Percentiles rank a stretch among this genome's conserved stretches.
Conservation (phyloP, 1,140 invertebrate species). For the Eriocheir sinensis region DNA sequence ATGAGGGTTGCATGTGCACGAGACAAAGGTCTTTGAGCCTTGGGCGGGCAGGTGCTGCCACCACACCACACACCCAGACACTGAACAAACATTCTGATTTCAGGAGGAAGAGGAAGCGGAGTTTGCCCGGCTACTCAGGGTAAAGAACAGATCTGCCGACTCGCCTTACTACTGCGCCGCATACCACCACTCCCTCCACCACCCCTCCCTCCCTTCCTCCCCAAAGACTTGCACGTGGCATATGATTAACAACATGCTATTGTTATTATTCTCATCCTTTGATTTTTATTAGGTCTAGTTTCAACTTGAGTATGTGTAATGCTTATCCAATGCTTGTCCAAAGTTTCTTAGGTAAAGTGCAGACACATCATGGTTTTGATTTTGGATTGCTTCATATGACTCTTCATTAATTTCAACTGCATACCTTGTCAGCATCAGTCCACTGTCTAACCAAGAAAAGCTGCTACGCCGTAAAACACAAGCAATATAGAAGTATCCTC, state of each 20-base stretch:
- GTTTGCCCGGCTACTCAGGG: conserved; percentile 75
- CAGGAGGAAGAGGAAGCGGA: conserved; percentile 77
- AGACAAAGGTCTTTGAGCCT: neutral
- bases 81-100: conserved; percentile 74
- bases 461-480: neutral
- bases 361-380: neutral
- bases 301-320: conserved; percentile 17
- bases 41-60: neutral
- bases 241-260: neutral
- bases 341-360: neutral
- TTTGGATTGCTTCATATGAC: conserved; percentile 24
- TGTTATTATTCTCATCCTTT: conserved; percentile 27
- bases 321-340: conserved; percentile 25
- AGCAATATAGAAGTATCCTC: neutral
- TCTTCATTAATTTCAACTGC: neutral
- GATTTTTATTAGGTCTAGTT: neutral
- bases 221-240: neutral
- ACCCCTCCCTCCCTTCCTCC: neutral
- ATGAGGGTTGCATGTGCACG: neutral
- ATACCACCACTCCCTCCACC: conserved; percentile 44
- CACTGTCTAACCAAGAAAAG: neutral
- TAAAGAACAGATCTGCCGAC: conserved; percentile 63
- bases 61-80: neutral
- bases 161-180: conserved; percentile 66
- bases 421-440: neutral